A percentile compares a stretch with the other conserved stretches of the same genome.
Evolutionary conservation across 1,140 invertebrate species (phyloP).

Genomic region (Megathymus violae): DNA sequence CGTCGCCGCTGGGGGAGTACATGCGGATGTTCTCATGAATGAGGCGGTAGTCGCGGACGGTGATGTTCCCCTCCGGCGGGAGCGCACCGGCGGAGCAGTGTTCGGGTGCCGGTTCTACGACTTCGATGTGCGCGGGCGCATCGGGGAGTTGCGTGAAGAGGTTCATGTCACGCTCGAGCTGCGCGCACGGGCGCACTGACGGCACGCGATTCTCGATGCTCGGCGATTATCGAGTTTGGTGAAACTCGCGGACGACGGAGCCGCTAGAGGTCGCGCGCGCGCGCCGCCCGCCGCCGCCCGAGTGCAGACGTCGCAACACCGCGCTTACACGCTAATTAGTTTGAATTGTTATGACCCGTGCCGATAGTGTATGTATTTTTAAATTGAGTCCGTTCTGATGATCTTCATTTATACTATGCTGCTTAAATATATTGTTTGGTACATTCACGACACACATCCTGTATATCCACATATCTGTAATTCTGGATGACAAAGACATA

Average conservation of each 20-base stretch:
- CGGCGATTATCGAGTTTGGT: conserved; percentile 36
- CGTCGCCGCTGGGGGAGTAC: conserved; percentile 67
- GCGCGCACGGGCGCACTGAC: conserved; percentile 55
- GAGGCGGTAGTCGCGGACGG: conserved; percentile 65
- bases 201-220: conserved; percentile 41
- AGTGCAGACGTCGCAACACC: conserved; percentile 38
- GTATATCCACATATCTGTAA: too few species aligned
- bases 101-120: conserved; percentile 60
- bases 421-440: too few species aligned
- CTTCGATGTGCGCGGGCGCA: conserved; percentile 53
- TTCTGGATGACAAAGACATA: too few species aligned
- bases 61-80: conserved; percentile 68
- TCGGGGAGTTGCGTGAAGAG: conserved; percentile 40
- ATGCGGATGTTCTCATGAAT: conserved; percentile 62
- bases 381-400: too few species aligned
- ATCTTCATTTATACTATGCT: too few species aligned
- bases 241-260: conserved; percentile 39
- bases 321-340: conserved; percentile 39
- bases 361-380: too few species aligned
- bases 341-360: conserved; percentile 29
- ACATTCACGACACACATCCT: too few species aligned
- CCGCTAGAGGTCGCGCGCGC: conserved; percentile 32
- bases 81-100: conserved; percentile 52
- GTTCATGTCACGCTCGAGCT: conserved; percentile 57
- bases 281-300: conserved; percentile 28